phyloP scores from a whole-genome alignment of 2,888 invertebrate species.

The Rhagophthalmus giganteus region DNA sequence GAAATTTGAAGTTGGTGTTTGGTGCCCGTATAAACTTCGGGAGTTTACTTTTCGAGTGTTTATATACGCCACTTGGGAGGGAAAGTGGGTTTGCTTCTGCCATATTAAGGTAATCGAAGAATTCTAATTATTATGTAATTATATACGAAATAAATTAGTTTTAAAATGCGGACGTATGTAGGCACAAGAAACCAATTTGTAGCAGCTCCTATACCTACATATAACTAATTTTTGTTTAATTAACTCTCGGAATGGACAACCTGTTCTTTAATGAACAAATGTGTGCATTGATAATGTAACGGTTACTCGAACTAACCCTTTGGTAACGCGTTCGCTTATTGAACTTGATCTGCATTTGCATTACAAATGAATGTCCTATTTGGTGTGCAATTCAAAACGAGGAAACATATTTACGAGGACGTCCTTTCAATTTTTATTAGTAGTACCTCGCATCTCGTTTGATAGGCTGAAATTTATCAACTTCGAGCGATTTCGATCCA shows the following conservation, averaged over 20 bases:
- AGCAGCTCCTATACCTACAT: neutral
- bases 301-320: neutral
- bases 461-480: too few relatives aligned
- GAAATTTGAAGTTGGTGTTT: constrained; percentile 26
- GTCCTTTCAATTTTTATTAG: too few relatives aligned
- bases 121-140: too few relatives aligned
- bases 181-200: constrained; percentile 1
- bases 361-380: neutral
- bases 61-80: constrained; percentile 2
- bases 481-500: too few relatives aligned
- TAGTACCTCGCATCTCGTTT: too few relatives aligned
- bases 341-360: neutral
- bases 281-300: neutral
- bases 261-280: neutral
- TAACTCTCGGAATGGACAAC: neutral
- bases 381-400: too few relatives aligned
- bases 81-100: too few relatives aligned
- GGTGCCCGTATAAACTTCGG: constrained; percentile 24
- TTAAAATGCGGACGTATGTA: neutral
- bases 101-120: too few relatives aligned
- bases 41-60: constrained; percentile 17
- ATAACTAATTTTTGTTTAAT: neutral
- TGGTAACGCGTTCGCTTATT: neutral
- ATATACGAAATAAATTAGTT: neutral
- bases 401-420: too few relatives aligned